These are phyloP conservation scores for Bombus pyrosoma DNA, from an alignment of 1,140 invertebrate species.

Conservation along the genomic window DNA sequence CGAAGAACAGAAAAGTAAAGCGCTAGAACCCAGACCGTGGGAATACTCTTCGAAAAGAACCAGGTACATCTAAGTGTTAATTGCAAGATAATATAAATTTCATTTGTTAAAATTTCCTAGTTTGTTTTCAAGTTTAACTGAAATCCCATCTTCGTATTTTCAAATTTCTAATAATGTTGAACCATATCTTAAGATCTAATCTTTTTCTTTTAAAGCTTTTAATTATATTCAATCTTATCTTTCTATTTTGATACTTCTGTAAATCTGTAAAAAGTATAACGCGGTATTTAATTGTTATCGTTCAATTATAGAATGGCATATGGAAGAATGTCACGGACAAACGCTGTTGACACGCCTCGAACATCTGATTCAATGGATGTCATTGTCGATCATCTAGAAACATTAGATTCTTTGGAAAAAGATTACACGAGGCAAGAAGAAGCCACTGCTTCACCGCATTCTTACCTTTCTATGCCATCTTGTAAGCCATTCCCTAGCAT, in stretches of 20 bases:
- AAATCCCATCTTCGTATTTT: background rate
- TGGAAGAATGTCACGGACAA: conserved; percentile 66
- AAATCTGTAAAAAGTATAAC: background rate
- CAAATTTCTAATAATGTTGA: background rate
- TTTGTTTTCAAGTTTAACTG: background rate
- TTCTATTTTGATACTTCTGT: background rate
- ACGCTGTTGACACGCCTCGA: conserved; percentile 64
- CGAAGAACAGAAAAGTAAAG: conserved; percentile 65
- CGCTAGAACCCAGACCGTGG: conserved; percentile 61
- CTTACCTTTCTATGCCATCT: conserved; percentile 91
- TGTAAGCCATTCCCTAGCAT: conserved; percentile 90
- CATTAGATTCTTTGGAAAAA: conserved; percentile 73
- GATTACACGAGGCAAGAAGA: conserved; percentile 70
- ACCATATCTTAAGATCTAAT: background rate
- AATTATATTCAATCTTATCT: background rate
- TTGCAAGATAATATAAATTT: background rate
- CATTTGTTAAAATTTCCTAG: background rate
- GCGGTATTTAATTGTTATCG: background rate
- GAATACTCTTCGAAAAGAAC: conserved; percentile 68
- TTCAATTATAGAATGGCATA: conserved; percentile 55
- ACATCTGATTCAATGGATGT: conserved; percentile 68
- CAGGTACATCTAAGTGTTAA: conserved; percentile 61
- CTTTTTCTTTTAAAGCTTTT: background rate
- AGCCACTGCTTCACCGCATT: conserved; percentile 83
- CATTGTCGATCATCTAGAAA: conserved; percentile 63